Percentiles rank a stretch among this genome's conserved stretches.
These are phyloP conservation scores for Araneus ventricosus DNA, from an alignment of 1,140 invertebrate genomes.

Conservation along the genomic window DNA sequence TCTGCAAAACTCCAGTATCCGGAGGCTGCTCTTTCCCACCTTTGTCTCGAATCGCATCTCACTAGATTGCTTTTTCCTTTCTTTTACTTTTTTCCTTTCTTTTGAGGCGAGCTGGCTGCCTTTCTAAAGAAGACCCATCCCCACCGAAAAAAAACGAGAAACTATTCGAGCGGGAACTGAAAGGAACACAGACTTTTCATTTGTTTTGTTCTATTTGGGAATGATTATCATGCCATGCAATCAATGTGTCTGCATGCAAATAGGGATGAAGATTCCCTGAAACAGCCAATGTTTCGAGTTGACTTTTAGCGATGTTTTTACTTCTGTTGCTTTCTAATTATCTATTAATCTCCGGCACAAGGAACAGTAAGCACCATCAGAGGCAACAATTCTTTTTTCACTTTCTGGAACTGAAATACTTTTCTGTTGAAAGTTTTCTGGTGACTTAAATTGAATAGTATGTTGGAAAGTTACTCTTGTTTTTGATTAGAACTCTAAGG, in stretches of 20 bases:
- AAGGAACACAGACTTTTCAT: constrained; percentile 14
- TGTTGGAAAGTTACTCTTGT: neutral
- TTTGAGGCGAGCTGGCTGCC: neutral
- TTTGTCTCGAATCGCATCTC: constrained; percentile 40
- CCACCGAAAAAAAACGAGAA: neutral
- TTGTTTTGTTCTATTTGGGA: constrained; percentile 14
- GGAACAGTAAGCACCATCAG: neutral
- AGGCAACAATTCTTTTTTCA: neutral
- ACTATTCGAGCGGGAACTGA: constrained; percentile 3
- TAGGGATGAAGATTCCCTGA: neutral
- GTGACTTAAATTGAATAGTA: neutral
- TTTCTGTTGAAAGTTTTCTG: neutral
- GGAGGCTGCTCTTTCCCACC: constrained; percentile 40
- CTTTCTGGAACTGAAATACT: neutral
- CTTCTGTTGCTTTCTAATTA: neutral
- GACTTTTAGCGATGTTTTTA: neutral
- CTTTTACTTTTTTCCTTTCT: neutral
- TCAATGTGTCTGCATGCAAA: constrained; percentile 24
- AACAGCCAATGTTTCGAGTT: neutral
- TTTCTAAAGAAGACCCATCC: neutral
- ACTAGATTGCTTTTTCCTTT: constrained; percentile 38
- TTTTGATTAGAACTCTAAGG: neutral
- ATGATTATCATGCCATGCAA: constrained; percentile 3
- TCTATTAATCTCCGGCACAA: neutral
- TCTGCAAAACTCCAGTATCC: constrained; percentile 6